Base-by-base conservation (phyloP, 2,113 vertebrate species). In the Ictidomys tridecemlineatus region DNA sequence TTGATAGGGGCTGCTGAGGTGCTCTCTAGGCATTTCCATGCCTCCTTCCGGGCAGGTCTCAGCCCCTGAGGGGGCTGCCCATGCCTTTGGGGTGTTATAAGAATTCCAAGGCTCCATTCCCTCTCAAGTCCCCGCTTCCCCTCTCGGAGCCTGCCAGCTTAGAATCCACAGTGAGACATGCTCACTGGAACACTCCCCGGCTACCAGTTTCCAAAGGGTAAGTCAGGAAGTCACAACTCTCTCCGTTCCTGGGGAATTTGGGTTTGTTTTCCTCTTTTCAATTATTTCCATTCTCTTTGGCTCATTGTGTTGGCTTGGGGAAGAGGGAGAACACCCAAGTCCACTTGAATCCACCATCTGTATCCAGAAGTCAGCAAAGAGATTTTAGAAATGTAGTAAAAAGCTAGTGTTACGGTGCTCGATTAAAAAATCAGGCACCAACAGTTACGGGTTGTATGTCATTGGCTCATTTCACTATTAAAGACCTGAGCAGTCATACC, bases 281-380 rank as follows among this genome's bases (percentile, higher is more conserved):
- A 67, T 83, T 51, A 73, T 94, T 93, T 73, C 63, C 92, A 22
- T n/a, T 67, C 77, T 73, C 37, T 28, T 53, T 86, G 76, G 69
- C 42, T 83, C 17, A 28, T 77, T 93, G 69, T 65, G 16, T 86
- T 76, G 80, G 42, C 16, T 34, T 85, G 42, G 61, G 28, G 22
- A 69, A 72, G 69, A 63, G 18, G 51, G 53, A 70, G n/a, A 78
- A 45, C 78, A 53, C 42, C 37, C 30, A 77, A 91, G 16, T 11
- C 70, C 16, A 20, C 34, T 34, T 6, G n/a, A 37, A 11, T 39
- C n/a, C 20, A 63, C 16, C 10, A 6, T 58, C 42, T 79, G 37
- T 56, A 63, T 30, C 58, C 58, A 53, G 58, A 90, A 53, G 34
- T 72, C 1, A 14, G 48, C 56, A 83, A 76, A 67, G 61, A 67